A percentile compares a stretch with the other conserved stretches of the same genome.
phyloP scores from a whole-genome alignment of 2,113 vertebrate species.

The Raja brachyura region DNA sequence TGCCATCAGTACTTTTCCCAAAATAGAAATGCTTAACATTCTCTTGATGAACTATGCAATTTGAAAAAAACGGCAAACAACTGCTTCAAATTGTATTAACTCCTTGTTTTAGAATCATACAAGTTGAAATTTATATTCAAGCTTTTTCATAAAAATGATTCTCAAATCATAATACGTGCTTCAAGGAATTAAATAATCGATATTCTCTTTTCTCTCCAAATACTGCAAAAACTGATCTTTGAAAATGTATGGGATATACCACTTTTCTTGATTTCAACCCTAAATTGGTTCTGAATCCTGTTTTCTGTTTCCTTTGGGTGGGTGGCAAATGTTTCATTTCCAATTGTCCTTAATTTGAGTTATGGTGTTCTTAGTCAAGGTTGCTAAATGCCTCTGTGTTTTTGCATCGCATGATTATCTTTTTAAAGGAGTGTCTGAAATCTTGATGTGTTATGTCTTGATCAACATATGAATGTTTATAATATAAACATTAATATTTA shows the following conservation, averaged over 20 bases:
- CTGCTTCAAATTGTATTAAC: background rate
- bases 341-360: background rate
- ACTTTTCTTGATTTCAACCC: background rate
- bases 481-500: background rate
- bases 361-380: background rate
- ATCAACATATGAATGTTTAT: background rate
- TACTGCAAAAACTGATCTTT: background rate
- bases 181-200: background rate
- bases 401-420: background rate
- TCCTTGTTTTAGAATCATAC: background rate
- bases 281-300: background rate
- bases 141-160: background rate
- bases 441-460: background rate
- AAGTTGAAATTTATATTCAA: background rate
- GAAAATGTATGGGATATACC: background rate
- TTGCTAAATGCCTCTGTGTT: background rate
- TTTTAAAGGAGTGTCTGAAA: background rate
- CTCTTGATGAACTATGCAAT: background rate
- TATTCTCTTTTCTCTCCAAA: background rate
- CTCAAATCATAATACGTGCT: background rate
- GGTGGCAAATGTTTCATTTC: background rate
- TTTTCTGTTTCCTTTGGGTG: background rate
- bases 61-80: background rate
- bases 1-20: background rate
- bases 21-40: background rate